These are phyloP conservation scores for Melanophora roralis DNA, from an alignment of 2,888 invertebrate species.

Conservation along the genomic window DNA sequence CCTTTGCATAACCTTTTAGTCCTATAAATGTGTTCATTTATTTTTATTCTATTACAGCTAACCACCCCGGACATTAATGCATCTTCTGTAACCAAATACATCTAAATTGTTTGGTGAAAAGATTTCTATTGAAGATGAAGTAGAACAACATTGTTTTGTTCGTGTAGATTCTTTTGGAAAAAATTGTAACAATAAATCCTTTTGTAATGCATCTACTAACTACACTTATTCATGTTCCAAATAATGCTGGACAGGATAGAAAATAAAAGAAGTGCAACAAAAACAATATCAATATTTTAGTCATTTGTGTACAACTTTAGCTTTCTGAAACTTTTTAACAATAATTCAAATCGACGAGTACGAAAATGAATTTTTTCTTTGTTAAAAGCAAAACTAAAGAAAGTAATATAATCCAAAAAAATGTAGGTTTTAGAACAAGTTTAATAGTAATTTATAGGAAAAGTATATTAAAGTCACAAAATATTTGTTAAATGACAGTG, in stretches of 20 bases:
- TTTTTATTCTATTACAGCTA: not conserved
- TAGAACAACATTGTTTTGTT: slow-evolving; percentile 39
- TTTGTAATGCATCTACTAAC: slow-evolving; percentile 33
- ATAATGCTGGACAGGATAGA: slow-evolving; percentile 15
- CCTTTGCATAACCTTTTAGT: no score
- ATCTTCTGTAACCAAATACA: slow-evolving; percentile 14
- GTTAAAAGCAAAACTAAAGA: not conserved
- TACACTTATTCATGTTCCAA: slow-evolving; percentile 40
- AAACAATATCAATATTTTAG: slow-evolving; percentile 32
- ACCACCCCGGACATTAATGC: slow-evolving; percentile 26
- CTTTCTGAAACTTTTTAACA: slow-evolving; percentile 51
- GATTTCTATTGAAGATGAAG: slow-evolving; percentile 32
- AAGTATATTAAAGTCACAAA: not conserved
- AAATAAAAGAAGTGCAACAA: slow-evolving; percentile 6
- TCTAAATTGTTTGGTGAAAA: not conserved
- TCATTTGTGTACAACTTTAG: slow-evolving; percentile 61
- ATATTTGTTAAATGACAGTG: no score
- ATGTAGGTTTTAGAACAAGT: not conserved
- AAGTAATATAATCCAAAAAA: not conserved
- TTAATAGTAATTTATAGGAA: not conserved
- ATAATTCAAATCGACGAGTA: slow-evolving; percentile 62
- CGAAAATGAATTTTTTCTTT: slow-evolving; percentile 46
- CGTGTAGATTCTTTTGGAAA: slow-evolving; percentile 35
- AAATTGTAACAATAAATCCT: slow-evolving; percentile 55
- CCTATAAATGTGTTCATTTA: no score